Evolutionary conservation across 2,113 vertebrate genomes (phyloP).

Genomic region (Petaurus breviceps): DNA sequence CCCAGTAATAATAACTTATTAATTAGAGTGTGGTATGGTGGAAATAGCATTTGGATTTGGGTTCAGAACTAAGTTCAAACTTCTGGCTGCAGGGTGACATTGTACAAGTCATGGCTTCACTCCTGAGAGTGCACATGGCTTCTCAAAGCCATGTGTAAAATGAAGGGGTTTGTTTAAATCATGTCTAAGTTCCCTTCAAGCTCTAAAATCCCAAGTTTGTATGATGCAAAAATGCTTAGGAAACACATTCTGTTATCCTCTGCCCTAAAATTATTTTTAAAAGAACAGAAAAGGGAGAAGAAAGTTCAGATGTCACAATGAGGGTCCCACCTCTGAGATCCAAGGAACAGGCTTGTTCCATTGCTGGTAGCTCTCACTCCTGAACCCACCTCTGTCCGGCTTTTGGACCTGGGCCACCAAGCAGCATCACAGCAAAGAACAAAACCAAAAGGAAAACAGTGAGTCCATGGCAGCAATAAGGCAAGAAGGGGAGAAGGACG

Average conservation of each 20-base stretch:
- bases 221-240: not conserved
- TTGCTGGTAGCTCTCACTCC: slow-evolving; percentile 68
- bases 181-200: not conserved
- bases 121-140: not conserved
- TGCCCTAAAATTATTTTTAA: not conserved
- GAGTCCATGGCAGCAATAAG: not conserved
- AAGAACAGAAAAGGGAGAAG: not conserved
- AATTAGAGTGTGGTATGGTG: not conserved
- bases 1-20: not conserved
- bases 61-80: not conserved
- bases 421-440: slow-evolving; percentile 20
- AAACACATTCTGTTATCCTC: not conserved
- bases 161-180: not conserved
- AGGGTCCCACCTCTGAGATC: slow-evolving; percentile 73
- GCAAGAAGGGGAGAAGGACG: not conserved
- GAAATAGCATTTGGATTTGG: not conserved
- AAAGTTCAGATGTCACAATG: not conserved
- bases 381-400: not conserved
- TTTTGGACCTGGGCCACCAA: slow-evolving; percentile 61
- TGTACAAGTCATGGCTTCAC: not conserved
- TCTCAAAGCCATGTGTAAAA: not conserved
- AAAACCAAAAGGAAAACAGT: not conserved
- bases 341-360: slow-evolving; percentile 76
- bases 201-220: not conserved
- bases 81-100: not conserved